Evolutionary conservation across 2,113 vertebrate species (phyloP).

Genomic region (Oreochromis tanganicae): DNA sequence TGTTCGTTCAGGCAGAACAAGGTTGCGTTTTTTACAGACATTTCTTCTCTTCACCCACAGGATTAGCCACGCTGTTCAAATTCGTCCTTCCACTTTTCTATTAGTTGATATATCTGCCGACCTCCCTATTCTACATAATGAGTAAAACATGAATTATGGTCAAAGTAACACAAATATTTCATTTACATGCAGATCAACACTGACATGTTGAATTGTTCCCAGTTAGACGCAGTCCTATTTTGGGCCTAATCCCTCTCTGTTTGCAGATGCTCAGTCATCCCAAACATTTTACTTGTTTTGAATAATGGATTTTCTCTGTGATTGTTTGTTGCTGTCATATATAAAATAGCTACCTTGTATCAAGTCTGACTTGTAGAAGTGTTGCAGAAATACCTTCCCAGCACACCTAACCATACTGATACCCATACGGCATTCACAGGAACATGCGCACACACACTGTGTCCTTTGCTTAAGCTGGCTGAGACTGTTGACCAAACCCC

Average conservation of each 20-base stretch:
- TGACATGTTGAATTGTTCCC: constrained; percentile 55
- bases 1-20: constrained; percentile 26
- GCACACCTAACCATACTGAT: not conserved
- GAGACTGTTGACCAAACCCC: constrained; percentile 57
- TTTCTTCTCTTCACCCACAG: constrained; percentile 28
- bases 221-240: constrained; percentile 46
- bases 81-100: constrained; percentile 41
- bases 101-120: constrained; percentile 45
- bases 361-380: constrained; percentile 28
- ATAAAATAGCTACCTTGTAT: constrained; percentile 47
- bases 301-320: constrained; percentile 62
- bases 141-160: constrained; percentile 55
- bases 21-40: constrained; percentile 41
- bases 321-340: constrained; percentile 56
- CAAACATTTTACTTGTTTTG: constrained; percentile 59
- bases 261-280: constrained; percentile 60
- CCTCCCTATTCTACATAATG: constrained; percentile 53
- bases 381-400: not conserved
- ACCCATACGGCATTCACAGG: not conserved
- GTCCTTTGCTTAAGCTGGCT: constrained; percentile 43
- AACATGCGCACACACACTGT: not conserved
- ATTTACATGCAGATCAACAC: constrained; percentile 60
- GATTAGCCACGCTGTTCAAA: constrained; percentile 38
- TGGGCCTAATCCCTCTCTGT: constrained; percentile 53
- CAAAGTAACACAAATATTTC: constrained; percentile 58